Conservation (phyloP, 2,113 vertebrate species). For the Lagopus muta region DNA sequence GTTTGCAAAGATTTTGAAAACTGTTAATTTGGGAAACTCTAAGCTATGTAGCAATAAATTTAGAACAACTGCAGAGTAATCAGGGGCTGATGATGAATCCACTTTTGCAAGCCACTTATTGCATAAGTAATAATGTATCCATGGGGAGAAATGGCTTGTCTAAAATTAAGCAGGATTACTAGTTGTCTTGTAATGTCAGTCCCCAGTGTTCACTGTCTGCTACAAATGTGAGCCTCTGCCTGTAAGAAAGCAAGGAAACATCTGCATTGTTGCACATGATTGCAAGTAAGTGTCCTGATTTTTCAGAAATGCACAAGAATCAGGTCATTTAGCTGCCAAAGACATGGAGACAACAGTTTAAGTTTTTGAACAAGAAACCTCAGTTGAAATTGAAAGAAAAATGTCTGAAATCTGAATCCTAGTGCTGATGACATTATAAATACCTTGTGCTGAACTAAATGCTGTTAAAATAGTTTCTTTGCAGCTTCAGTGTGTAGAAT, state of each 20-base stretch:
- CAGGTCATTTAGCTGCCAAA: background rate
- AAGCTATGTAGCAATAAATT: background rate
- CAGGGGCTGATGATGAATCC: slow-evolving; percentile 11
- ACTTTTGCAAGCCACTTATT: background rate
- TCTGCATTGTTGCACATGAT: background rate
- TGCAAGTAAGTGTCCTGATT: background rate
- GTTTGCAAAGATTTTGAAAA: slow-evolving; percentile 6
- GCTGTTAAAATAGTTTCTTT: background rate
- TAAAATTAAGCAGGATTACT: background rate
- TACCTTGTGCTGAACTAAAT: background rate
- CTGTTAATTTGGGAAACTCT: background rate
- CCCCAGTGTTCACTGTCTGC: background rate
- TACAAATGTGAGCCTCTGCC: background rate
- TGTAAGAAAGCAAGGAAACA: background rate
- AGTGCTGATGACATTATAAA: background rate
- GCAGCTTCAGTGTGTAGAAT: background rate
- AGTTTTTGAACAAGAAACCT: background rate
- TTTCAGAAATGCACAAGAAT: background rate
- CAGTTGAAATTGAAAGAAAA: background rate
- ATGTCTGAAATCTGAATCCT: background rate
- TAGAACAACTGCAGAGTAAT: background rate
- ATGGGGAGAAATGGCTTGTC: background rate
- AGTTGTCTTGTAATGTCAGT: background rate
- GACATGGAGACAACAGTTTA: background rate
- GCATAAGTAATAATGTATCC: background rate